Percentiles rank a stretch among this genome's conserved stretches.
Evolutionary conservation across 1,140 invertebrate species (phyloP).

Genomic region (Oryctes rhinoceros): DNA sequence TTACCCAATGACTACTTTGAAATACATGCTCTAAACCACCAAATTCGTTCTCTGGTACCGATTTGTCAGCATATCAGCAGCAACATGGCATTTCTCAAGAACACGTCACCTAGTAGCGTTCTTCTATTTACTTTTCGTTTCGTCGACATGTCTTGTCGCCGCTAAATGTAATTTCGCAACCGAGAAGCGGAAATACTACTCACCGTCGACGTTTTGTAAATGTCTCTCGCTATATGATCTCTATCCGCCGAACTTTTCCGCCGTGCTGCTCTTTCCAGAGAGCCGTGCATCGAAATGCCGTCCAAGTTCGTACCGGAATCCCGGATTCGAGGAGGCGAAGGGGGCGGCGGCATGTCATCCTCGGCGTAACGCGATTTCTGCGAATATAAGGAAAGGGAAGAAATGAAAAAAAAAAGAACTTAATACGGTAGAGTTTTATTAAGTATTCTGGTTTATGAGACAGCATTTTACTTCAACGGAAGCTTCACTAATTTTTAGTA

Average conservation of each 20-base stretch:
- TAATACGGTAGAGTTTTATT: background rate
- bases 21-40: no score
- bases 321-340: constrained; percentile 64
- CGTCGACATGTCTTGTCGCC: background rate
- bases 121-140: background rate
- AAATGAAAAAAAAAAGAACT: background rate
- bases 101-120: background rate
- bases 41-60: background rate
- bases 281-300: constrained; percentile 54
- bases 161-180: constrained; percentile 4
- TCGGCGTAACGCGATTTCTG: constrained; percentile 68
- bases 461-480: background rate
- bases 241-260: constrained; percentile 52
- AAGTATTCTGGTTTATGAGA: background rate
- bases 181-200: background rate
- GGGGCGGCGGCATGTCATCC: constrained; percentile 65
- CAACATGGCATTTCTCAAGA: background rate
- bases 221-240: constrained; percentile 45
- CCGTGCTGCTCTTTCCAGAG: constrained; percentile 52
- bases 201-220: constrained; percentile 29
- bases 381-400: constrained; percentile 50
- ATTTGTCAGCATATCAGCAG: background rate
- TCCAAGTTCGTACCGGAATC: constrained; percentile 48
- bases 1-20: no score
- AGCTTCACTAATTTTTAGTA: no score